These are phyloP conservation scores for Odontothrips loti DNA, from an alignment of 2,888 invertebrate species.

Conservation along the genomic window DNA sequence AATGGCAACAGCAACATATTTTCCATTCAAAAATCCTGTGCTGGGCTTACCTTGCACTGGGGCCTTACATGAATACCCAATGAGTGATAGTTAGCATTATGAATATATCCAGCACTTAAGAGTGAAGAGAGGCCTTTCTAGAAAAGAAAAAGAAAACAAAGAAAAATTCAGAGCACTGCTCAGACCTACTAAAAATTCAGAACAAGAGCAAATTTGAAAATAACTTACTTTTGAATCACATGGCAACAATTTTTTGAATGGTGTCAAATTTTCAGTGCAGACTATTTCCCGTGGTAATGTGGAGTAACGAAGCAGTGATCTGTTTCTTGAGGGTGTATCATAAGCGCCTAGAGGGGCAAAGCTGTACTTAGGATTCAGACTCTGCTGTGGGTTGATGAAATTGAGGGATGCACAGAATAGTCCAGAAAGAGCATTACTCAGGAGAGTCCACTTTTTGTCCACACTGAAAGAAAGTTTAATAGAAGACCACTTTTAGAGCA, in stretches of 20 bases:
- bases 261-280: constrained; percentile 97
- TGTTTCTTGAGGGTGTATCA: constrained; percentile 48
- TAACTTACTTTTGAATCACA: constrained; percentile 72
- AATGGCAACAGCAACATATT: not conserved
- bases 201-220: constrained; percentile 9
- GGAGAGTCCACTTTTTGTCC: constrained; percentile 78
- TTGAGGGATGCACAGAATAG: constrained; percentile 94
- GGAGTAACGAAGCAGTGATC: constrained; percentile 69
- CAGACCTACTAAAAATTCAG: not conserved
- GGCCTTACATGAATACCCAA: constrained; percentile 79
- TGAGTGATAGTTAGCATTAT: constrained; percentile 91
- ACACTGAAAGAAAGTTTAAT: constrained; percentile 53
- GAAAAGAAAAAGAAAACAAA: constrained; percentile 39
- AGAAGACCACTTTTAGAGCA: not conserved
- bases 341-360: constrained; percentile 70
- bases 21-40: not conserved
- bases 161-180: not conserved
- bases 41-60: constrained; percentile 57
- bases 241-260: constrained; percentile 95
- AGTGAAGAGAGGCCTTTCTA: constrained; percentile 79
- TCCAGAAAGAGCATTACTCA: constrained; percentile 89
- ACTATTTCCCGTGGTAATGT: constrained; percentile 93
- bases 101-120: constrained; percentile 84
- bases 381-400: constrained; percentile 82
- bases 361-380: constrained; percentile 75